These are phyloP conservation scores for Benthosema pterotum DNA, from an alignment of 2,797 vertebrate genomes.

Conservation along the genomic window DNA sequence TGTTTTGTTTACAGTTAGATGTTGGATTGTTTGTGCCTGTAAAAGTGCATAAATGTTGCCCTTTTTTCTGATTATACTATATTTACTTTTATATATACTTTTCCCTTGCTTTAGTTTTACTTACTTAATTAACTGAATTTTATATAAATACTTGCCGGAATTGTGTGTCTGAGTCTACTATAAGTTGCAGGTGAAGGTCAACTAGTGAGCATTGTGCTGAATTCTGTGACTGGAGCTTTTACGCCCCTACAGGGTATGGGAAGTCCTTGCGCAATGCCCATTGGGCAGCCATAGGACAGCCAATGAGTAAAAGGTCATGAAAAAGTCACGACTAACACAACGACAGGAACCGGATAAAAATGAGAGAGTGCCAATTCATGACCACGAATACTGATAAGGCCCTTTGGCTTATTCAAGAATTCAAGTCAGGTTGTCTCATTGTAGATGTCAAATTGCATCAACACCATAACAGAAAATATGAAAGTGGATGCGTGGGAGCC, in stretches of 20 bases:
- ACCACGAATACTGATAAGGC: slow-evolving; percentile 72
- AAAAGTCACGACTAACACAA: slow-evolving; percentile 23
- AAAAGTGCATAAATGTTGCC: no score
- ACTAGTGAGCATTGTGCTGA: no score
- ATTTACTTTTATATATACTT: slow-evolving; percentile 29
- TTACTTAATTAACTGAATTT: background rate
- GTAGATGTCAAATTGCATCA: slow-evolving; percentile 70
- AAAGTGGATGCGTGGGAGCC: slow-evolving; percentile 39
- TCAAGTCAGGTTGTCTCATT: slow-evolving; percentile 65
- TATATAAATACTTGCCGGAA: background rate
- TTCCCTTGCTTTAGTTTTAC: slow-evolving; percentile 3
- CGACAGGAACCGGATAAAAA: slow-evolving; percentile 44
- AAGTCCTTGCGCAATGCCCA: no score
- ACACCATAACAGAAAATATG: slow-evolving; percentile 63
- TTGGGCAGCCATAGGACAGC: background rate
- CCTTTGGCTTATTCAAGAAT: slow-evolving; percentile 57
- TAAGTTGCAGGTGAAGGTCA: background rate
- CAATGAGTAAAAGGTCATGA: slow-evolving; percentile 35
- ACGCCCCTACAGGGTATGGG: no score
- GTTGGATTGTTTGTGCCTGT: no score
- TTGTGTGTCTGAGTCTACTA: background rate
- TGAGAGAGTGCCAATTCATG: slow-evolving; percentile 56
- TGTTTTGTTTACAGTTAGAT: no score
- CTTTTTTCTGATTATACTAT: slow-evolving; percentile 1
- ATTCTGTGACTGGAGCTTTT: no score